phyloP scores from a whole-genome alignment of 2,888 invertebrate genomes.

The Torymus tubicola region DNA sequence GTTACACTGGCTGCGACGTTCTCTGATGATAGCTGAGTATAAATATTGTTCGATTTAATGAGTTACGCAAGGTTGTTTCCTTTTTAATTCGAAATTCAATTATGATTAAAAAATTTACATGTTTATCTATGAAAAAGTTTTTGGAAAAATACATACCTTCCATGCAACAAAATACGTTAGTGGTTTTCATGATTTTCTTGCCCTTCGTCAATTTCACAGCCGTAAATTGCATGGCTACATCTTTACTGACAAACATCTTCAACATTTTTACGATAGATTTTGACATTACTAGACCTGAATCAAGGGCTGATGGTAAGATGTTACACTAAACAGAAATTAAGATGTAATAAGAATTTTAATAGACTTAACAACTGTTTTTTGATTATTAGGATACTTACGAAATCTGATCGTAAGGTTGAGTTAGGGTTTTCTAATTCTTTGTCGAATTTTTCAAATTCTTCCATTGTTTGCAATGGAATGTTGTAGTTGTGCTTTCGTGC shows the following conservation, averaged over 20 bases:
- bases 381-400: conserved; percentile 19
- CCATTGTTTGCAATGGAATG: conserved; percentile 27
- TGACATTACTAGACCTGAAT: conserved; percentile 59
- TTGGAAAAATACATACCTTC: conserved; percentile 54
- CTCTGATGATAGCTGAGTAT: conserved; percentile 15
- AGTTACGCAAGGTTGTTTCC: neutral
- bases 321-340: neutral
- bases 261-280: conserved; percentile 62
- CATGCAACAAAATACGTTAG: conserved; percentile 58
- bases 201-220: conserved; percentile 60
- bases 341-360: too few relatives aligned
- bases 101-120: too few relatives aligned
- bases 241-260: conserved; percentile 61
- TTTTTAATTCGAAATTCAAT: too few relatives aligned
- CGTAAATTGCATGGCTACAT: conserved; percentile 60
- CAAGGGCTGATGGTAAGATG: conserved; percentile 39
- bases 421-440: conserved; percentile 21
- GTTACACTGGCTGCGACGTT: conserved; percentile 3
- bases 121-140: too few relatives aligned
- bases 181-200: conserved; percentile 59
- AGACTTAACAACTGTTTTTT: neutral
- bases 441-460: conserved; percentile 43
- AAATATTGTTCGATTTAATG: too few relatives aligned
- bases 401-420: conserved; percentile 29
- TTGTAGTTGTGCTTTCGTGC: conserved; percentile 22